Base-by-base conservation (phyloP, 2,797 vertebrate species). In the Ceryle rudis region DNA sequence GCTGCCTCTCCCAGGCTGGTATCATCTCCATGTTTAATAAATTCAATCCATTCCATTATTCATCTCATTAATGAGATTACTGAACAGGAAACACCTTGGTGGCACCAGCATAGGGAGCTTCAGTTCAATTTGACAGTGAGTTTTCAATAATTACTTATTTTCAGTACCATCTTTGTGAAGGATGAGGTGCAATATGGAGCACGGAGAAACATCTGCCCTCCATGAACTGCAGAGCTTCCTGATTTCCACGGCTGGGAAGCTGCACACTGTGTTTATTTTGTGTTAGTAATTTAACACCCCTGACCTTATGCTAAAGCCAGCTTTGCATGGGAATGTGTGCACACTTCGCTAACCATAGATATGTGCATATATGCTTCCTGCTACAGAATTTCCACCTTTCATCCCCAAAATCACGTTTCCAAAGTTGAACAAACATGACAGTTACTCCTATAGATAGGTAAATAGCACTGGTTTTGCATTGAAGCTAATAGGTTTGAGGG, bases 71-170 rank as follows among this genome's bases (percentile, higher is more conserved):
- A 90, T 75, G 70, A 86, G 61, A 79, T 69, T 95, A 86, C 49
- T 86, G 82, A 95, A 93, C 49, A 91, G 57, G 80, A 95, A 93
- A 88, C 82, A 93, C 91, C 72, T 91, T 86, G 37, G 72, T 88
- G 65, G 81, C 46, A 73, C 85, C 21, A 74, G 58, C 61, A 51
- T 28, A 85, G 79, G 57, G 74, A 86, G 35, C 55, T 93, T 80
- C 23, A 81, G 65, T 81, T 91, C 58, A 69, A 41, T 39, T 26
- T 88, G 49, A 81, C 79, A 93, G 57, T n/a, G 14, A 93, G 9
- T 7, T 49, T 88, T 74, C 46, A 74, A 81, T 83, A 95, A 88
- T 51, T 69, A 46, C 41, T 81, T 72, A 46, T 52, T 85, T 93
- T 62, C 69, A 65, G 82, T 15, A 57, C 42, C 42, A 16, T 81